phyloP scores from a whole-genome alignment of 2,797 vertebrate species.

The Helicolenus hilgendorfi region DNA sequence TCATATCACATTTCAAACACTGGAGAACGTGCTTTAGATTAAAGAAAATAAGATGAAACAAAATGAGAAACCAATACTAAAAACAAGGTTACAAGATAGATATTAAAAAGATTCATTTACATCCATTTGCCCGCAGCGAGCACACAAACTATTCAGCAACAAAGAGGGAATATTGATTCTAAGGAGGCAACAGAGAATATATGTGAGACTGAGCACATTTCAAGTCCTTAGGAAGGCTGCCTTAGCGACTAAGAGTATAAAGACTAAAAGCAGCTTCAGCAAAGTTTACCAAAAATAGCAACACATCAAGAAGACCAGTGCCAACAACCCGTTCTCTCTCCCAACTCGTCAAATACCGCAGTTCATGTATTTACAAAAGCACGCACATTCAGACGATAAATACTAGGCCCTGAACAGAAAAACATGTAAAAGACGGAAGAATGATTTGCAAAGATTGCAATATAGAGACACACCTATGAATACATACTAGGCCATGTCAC shows the following conservation, averaged over 20 bases:
- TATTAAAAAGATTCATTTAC: neutral
- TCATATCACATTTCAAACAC: neutral
- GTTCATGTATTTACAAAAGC: neutral
- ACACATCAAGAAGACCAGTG: neutral
- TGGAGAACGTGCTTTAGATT: neutral
- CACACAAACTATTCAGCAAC: neutral
- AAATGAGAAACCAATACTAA: neutral
- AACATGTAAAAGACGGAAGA: no score
- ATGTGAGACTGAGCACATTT: neutral
- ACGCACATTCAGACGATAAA: no score
- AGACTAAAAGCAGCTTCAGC: neutral
- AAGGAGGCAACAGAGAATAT: neutral
- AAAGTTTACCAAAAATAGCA: neutral
- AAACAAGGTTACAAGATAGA: neutral
- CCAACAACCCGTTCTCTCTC: neutral
- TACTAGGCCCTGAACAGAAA: no score
- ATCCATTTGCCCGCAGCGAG: neutral
- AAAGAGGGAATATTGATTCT: neutral
- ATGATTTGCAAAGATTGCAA: no score
- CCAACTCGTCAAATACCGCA: neutral
- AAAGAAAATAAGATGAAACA: neutral
- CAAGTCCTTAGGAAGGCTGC: neutral
- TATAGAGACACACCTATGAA: rapidly evolving
- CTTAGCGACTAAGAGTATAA: neutral
- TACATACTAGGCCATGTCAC: no score